phyloP scores from a whole-genome alignment of 2,888 invertebrate species.

The Eulithis prunata region DNA sequence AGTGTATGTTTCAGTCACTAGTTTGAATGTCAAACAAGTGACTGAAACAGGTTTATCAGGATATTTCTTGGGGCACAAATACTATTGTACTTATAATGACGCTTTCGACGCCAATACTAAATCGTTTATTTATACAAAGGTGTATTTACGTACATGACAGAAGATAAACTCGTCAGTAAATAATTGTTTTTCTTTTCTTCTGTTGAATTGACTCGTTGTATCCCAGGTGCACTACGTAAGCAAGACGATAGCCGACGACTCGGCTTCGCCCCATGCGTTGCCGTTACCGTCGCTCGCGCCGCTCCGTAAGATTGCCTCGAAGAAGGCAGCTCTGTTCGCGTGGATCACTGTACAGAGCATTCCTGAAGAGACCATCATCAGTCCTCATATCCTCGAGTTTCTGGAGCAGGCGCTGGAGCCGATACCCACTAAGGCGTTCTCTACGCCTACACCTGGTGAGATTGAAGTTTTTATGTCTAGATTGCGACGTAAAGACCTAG shows the following conservation, averaged over 20 bases:
- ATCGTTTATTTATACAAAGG: too few species aligned
- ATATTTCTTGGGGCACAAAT: too few species aligned
- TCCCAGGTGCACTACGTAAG: slow-evolving; percentile 91
- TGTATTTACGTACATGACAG: too few species aligned
- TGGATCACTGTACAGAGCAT: slow-evolving; percentile 99
- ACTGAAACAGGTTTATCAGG: too few species aligned
- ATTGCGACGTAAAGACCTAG: too few species aligned
- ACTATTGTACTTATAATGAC: too few species aligned
- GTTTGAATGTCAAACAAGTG: too few species aligned
- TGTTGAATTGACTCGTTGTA: not conserved
- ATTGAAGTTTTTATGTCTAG: too few species aligned
- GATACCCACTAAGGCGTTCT: slow-evolving; percentile 89
- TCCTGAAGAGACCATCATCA: slow-evolving; percentile 98
- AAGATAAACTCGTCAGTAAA: too few species aligned
- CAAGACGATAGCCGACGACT: slow-evolving; percentile 87
- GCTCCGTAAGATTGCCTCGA: slow-evolving; percentile 86
- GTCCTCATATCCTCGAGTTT: slow-evolving; percentile 98
- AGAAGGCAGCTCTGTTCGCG: slow-evolving; percentile 95
- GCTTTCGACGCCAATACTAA: too few species aligned
- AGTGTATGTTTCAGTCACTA: too few species aligned
- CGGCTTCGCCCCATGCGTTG: slow-evolving; percentile 66
- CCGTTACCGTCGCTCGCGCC: slow-evolving; percentile 29
- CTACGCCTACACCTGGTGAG: slow-evolving; percentile 69
- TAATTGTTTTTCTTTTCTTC: too few species aligned
- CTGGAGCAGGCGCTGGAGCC: slow-evolving; percentile 98